Percentiles rank a stretch among this genome's conserved stretches.
phyloP scores from a whole-genome alignment of 37 sponge, comb jelly and placozoan genomes.

The Cliona cf. orientalis region DNA sequence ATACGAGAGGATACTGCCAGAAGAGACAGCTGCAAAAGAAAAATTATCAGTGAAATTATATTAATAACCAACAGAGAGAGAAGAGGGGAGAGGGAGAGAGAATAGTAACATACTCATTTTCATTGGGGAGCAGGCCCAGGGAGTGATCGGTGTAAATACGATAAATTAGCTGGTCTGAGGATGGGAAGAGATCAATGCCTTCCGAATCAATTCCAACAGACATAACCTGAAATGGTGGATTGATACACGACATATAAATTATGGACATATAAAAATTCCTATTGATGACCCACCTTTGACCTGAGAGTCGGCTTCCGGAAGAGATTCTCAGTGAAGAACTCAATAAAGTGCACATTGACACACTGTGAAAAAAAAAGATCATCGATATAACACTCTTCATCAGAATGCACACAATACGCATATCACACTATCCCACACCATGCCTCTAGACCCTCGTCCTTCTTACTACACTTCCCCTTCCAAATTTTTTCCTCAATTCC shows the following conservation, averaged over 20 bases:
- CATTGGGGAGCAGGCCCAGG: slow-evolving; percentile 17
- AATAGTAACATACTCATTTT: slow-evolving; percentile 26
- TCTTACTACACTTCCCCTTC: background rate
- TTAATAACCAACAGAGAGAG: too few relatives aligned
- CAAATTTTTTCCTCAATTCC: background rate
- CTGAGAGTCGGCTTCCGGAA: slow-evolving; percentile 31
- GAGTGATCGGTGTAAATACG: slow-evolving; percentile 22
- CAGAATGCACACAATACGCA: background rate
- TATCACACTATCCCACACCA: too few relatives aligned
- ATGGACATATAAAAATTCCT: too few relatives aligned
- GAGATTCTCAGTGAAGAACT: slow-evolving; percentile 36
- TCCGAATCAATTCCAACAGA: slow-evolving; percentile 29
- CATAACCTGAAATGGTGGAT: slow-evolving; percentile 33
- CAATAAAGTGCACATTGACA: slow-evolving; percentile 62
- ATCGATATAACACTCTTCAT: background rate
- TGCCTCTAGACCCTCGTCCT: too few relatives aligned
- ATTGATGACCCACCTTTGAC: slow-evolving; percentile 30
- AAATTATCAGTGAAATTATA: background rate
- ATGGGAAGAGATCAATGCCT: background rate
- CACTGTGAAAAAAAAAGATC: slow-evolving; percentile 29
- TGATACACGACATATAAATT: too few relatives aligned
- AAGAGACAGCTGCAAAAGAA: slow-evolving; percentile 32
- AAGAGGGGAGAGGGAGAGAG: background rate
- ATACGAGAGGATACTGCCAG: slow-evolving; percentile 27
- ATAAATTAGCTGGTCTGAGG: slow-evolving; percentile 23